phyloP scores from a whole-genome alignment of 2,888 invertebrate genomes.

The Troglohyphantes excavatus region DNA sequence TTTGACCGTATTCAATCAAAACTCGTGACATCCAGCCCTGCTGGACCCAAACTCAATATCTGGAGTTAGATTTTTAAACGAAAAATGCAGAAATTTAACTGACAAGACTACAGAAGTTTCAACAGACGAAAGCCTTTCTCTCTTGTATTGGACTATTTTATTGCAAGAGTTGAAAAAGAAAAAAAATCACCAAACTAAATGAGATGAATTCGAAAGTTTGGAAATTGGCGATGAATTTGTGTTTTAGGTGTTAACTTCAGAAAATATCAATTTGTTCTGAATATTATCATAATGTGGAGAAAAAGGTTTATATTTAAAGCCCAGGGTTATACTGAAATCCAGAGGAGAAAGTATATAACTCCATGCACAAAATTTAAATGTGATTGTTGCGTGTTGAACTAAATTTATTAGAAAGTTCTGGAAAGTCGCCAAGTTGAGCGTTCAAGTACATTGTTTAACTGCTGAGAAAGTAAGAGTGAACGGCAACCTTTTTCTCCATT shows the following conservation, averaged over 20 bases:
- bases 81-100: constrained; percentile 64
- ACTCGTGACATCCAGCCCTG: constrained; percentile 47
- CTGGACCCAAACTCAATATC: constrained; percentile 57
- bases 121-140: constrained; percentile 64
- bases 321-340: constrained; percentile 14
- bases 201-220: constrained; percentile 66
- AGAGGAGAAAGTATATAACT: not conserved
- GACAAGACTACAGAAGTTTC: constrained; percentile 60
- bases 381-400: constrained; percentile 28
- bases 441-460: constrained; percentile 10
- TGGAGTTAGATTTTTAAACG: constrained; percentile 57
- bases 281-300: constrained; percentile 60
- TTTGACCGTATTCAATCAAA: constrained; percentile 58
- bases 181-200: constrained; percentile 55
- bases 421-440: not conserved
- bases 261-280: constrained; percentile 72
- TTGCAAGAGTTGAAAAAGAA: constrained; percentile 71
- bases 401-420: constrained; percentile 28
- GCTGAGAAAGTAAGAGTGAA: constrained; percentile 2
- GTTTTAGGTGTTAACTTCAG: constrained; percentile 74
- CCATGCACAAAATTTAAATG: constrained; percentile 18
- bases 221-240: constrained; percentile 75
- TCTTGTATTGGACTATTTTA: constrained; percentile 78
- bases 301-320: constrained; percentile 57
- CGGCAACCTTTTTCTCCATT: constrained; percentile 68